A percentile compares a stretch with the other conserved stretches of the same genome.
Evolutionary conservation across 2,797 vertebrate genomes (phyloP).

Genomic region (Erethizon dorsatum): DNA sequence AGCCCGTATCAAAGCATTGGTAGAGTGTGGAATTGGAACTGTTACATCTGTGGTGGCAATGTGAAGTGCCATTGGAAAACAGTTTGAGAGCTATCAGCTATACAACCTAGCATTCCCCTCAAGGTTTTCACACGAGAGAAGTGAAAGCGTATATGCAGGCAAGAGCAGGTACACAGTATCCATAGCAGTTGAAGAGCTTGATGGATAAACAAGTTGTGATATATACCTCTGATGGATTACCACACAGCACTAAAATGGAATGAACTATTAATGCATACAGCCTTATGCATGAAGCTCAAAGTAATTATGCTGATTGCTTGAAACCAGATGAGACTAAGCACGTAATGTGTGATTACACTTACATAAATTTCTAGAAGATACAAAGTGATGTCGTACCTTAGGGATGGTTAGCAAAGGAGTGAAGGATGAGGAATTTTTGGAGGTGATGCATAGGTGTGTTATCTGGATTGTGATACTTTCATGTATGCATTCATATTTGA

Average conservation of each 20-base stretch:
- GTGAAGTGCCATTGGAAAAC: neutral
- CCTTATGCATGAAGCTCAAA: neutral
- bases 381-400: neutral
- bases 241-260: neutral
- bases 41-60: neutral
- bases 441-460: neutral
- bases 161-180: neutral
- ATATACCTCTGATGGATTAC: neutral
- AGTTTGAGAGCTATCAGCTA: neutral
- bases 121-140: neutral
- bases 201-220: neutral
- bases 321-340: neutral
- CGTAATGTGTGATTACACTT: neutral
- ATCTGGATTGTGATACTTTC: neutral
- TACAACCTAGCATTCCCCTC: neutral
- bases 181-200: neutral
- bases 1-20: neutral
- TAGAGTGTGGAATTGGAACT: neutral
- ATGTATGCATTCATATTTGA: neutral
- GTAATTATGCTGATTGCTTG: neutral
- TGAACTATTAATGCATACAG: neutral
- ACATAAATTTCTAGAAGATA: conserved; percentile 14
- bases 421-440: neutral
- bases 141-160: neutral
- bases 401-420: neutral